A percentile compares a stretch with the other conserved stretches of the same genome.
Evolutionary conservation across 2,113 vertebrate genomes (phyloP).

Genomic region (Entosphenus tridentatus): DNA sequence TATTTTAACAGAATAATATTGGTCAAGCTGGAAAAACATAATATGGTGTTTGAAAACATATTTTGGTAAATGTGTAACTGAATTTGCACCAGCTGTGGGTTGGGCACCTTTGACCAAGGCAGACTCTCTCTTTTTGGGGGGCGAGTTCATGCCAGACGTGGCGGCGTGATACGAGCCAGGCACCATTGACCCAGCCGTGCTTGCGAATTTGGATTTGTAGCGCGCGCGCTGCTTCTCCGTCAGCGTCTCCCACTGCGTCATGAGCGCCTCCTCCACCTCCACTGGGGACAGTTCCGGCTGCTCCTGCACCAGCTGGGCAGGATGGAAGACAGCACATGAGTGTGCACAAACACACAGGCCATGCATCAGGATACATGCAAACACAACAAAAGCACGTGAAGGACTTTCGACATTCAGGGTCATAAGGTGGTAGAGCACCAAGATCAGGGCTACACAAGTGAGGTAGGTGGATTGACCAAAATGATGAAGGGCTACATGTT

Average conservation of each 20-base stretch:
- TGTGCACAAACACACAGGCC: neutral
- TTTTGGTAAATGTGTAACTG: too few relatives aligned
- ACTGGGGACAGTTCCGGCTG: conserved; percentile 33
- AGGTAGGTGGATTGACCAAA: neutral
- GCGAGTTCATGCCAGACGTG: too few relatives aligned
- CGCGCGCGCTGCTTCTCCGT: conserved; percentile 40
- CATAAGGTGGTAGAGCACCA: neutral
- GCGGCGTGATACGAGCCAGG: too few relatives aligned
- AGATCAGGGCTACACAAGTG: neutral
- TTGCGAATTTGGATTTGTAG: conserved; percentile 42
- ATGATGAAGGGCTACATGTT: neutral
- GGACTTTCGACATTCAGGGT: neutral
- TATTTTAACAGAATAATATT: too few relatives aligned
- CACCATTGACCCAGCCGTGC: too few relatives aligned
- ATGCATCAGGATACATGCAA: neutral
- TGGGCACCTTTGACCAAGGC: too few relatives aligned
- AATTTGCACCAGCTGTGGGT: too few relatives aligned
- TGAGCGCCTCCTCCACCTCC: conserved; percentile 39
- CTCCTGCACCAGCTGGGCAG: conserved; percentile 29
- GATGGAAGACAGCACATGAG: conserved; percentile 9
- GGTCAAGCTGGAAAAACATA: too few relatives aligned
- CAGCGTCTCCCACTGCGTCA: conserved; percentile 38
- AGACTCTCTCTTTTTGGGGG: too few relatives aligned
- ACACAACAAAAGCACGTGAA: neutral
- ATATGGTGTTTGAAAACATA: too few relatives aligned